Evolutionary conservation across 2,113 vertebrate genomes (phyloP).

Genomic region (Tangachromis dhanisi): DNA sequence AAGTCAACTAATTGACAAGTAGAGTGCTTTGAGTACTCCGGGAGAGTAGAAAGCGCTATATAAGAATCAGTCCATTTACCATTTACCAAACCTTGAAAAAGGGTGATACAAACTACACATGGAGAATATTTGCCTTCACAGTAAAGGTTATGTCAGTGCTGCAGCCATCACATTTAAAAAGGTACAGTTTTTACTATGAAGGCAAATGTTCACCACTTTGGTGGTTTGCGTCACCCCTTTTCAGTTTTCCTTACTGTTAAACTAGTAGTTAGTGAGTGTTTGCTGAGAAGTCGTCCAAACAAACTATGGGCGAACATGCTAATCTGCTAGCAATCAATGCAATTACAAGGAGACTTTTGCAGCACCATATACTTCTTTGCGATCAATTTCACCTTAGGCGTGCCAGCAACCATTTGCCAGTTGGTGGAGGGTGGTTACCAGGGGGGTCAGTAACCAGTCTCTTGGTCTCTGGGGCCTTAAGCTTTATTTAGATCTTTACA

Average conservation of each 20-base stretch:
- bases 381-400: neutral
- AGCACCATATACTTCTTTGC: neutral
- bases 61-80: neutral
- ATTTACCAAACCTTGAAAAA: neutral
- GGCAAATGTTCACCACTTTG: neutral
- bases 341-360: neutral
- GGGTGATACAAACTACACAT: neutral
- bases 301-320: neutral
- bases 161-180: neutral
- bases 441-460: neutral
- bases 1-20: neutral
- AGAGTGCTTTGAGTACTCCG: fast-evolving
- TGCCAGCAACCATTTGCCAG: neutral
- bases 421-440: neutral
- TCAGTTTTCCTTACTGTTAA: too few species aligned
- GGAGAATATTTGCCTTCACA: neutral
- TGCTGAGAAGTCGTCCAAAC: neutral
- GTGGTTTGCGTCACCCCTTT: neutral
- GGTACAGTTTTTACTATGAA: neutral
- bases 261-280: neutral
- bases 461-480: neutral
- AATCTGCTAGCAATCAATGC: neutral
- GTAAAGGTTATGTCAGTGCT: neutral
- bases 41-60: neutral
- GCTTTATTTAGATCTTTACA: neutral